A percentile compares a stretch with the other conserved stretches of the same genome.
Conservation (phyloP, 2,797 vertebrate genomes). For the Phalanger gymnotis region DNA sequence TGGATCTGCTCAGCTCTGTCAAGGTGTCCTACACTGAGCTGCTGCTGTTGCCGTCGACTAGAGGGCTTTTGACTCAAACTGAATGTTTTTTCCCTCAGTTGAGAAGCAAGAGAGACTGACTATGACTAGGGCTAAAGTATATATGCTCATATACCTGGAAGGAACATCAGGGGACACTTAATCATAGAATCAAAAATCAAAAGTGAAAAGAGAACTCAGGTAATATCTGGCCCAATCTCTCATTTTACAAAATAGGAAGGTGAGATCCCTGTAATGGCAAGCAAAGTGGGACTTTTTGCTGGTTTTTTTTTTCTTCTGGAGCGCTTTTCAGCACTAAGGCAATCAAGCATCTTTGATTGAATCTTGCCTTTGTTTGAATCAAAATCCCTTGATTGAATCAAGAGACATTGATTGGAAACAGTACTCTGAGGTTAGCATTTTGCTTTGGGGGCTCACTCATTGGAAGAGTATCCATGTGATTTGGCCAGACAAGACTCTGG, state of each 20-base stretch:
- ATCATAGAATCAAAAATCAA: background rate
- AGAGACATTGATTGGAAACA: no score
- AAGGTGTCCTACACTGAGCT: background rate
- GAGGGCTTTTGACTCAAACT: background rate
- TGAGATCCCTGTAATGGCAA: no score
- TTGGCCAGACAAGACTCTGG: no score
- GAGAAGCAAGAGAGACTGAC: background rate
- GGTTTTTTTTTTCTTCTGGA: no score
- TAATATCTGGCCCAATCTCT: background rate
- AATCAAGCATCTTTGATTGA: no score
- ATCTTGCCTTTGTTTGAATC: no score
- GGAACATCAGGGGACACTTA: background rate
- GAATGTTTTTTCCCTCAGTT: background rate
- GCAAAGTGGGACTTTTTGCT: no score
- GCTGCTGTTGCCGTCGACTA: background rate
- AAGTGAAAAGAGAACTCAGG: background rate
- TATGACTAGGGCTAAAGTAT: background rate
- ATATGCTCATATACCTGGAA: background rate
- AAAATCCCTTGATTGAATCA: no score
- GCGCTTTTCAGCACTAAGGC: no score
- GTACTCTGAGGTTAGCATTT: no score
- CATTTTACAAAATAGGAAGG: background rate
- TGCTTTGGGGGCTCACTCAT: no score
- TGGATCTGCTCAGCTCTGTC: background rate
- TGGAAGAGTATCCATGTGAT: no score